A percentile compares a stretch with the other conserved stretches of the same genome.
These are phyloP conservation scores for Saimiri boliviensis DNA, from an alignment of 2,113 vertebrate genomes.

Conservation along the genomic window DNA sequence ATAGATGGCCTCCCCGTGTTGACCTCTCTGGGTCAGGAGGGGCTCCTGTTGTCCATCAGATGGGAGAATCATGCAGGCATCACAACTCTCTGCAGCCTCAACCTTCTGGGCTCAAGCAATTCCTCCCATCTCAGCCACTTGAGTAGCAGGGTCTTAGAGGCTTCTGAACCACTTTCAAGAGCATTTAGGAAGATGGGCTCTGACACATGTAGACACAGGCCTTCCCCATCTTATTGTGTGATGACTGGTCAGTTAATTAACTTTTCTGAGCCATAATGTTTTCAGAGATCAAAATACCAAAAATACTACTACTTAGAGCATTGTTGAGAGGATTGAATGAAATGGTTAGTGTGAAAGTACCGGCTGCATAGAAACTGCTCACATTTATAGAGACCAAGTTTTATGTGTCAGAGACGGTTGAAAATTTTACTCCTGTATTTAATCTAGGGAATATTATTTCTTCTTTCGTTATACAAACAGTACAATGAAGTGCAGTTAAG, in stretches of 20 bases:
- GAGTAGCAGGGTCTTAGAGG: no score
- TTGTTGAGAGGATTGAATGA: neutral
- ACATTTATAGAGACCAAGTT: neutral
- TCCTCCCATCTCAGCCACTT: no score
- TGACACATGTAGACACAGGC: neutral
- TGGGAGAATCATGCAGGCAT: neutral
- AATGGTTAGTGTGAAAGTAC: neutral
- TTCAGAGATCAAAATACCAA: neutral
- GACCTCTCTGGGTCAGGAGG: rapidly evolving
- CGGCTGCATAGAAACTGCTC: neutral
- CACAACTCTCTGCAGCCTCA: neutral
- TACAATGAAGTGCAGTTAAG: neutral
- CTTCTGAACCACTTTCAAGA: neutral
- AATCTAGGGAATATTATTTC: neutral
- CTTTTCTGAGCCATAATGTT: neutral
- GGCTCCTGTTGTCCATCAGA: neutral
- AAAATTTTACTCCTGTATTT: neutral
- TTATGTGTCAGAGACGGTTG: neutral
- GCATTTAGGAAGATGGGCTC: neutral
- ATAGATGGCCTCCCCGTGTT: neutral
- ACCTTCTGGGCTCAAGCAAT: neutral
- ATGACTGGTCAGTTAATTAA: neutral
- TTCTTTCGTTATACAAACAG: neutral
- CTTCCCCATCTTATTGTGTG: neutral
- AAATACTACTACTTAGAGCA: neutral